These are phyloP conservation scores for Drosophila kambysellisi DNA, from an alignment of 2,888 invertebrate species.

Conservation along the genomic window DNA sequence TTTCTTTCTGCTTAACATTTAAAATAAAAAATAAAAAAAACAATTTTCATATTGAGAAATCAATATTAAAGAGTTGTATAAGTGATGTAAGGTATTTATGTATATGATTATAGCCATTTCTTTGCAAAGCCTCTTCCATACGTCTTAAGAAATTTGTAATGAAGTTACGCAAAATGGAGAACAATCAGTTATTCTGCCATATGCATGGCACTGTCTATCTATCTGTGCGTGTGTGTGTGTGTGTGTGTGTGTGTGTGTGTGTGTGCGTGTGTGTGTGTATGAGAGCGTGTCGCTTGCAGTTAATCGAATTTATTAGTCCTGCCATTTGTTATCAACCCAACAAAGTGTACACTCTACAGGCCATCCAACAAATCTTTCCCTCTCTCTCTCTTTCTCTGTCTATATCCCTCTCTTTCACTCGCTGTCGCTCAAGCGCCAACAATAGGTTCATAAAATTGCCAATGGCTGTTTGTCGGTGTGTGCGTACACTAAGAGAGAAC, in stretches of 20 bases:
- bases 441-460: slow-evolving; percentile 54
- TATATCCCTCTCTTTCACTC: too few relatives aligned
- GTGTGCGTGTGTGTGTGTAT: slow-evolving; percentile 7
- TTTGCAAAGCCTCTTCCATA: slow-evolving; percentile 14
- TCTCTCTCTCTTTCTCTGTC: rapidly evolving
- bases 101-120: neutral
- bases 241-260: neutral
- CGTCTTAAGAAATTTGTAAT: slow-evolving; percentile 42
- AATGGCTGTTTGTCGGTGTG: slow-evolving; percentile 35
- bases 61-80: neutral
- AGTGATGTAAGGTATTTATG: neutral
- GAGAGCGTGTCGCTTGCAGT: slow-evolving; percentile 57
- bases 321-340: slow-evolving; percentile 62
- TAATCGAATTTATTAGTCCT: slow-evolving; percentile 77
- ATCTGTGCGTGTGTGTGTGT: neutral
- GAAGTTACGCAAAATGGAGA: slow-evolving; percentile 44
- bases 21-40: neutral
- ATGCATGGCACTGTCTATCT: neutral
- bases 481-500: neutral
- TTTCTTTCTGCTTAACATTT: neutral
- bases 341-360: slow-evolving; percentile 45
- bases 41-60: neutral
- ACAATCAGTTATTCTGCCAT: slow-evolving; percentile 51
- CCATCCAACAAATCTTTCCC: neutral
- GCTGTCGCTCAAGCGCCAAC: slow-evolving; percentile 34